These are phyloP conservation scores for Oreochromis niloticus DNA, from an alignment of 2,113 vertebrate species.

Conservation along the genomic window DNA sequence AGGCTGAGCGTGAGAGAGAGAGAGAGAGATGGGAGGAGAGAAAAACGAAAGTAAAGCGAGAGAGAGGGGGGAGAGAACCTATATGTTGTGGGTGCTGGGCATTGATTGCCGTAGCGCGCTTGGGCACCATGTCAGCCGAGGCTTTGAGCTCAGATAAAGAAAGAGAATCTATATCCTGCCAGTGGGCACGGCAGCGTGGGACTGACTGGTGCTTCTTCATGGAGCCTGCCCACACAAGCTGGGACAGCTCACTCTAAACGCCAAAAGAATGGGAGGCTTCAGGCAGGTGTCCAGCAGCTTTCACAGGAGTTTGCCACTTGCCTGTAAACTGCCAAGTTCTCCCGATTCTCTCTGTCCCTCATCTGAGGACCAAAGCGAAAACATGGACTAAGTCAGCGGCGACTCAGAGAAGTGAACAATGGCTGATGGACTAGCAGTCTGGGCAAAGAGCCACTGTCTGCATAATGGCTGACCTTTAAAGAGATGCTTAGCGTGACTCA, in stretches of 20 bases:
- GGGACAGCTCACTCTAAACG: slow-evolving; percentile 58
- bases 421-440: slow-evolving; percentile 60
- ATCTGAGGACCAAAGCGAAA: slow-evolving; percentile 45
- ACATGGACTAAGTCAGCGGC: slow-evolving; percentile 44
- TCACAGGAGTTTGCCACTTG: slow-evolving; percentile 45
- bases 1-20: slow-evolving; percentile 73
- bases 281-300: slow-evolving; percentile 55
- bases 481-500: slow-evolving; percentile 71
- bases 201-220: slow-evolving; percentile 57
- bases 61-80: slow-evolving; percentile 53
- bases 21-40: background rate
- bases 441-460: slow-evolving; percentile 63
- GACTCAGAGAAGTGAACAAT: slow-evolving; percentile 49
- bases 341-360: slow-evolving; percentile 28
- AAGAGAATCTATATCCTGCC: slow-evolving; percentile 64
- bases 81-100: slow-evolving; percentile 53
- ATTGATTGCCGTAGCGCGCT: slow-evolving; percentile 52
- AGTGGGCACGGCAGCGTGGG: slow-evolving; percentile 60
- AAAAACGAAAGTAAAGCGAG: background rate
- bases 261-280: slow-evolving; percentile 48
- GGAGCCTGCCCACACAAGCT: slow-evolving; percentile 56
- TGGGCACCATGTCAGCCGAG: slow-evolving; percentile 55
- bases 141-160: slow-evolving; percentile 64
- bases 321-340: slow-evolving; percentile 47
- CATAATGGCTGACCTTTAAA: slow-evolving; percentile 80